phyloP scores from a whole-genome alignment of 2,113 vertebrate species.

The Corvus cornix region DNA sequence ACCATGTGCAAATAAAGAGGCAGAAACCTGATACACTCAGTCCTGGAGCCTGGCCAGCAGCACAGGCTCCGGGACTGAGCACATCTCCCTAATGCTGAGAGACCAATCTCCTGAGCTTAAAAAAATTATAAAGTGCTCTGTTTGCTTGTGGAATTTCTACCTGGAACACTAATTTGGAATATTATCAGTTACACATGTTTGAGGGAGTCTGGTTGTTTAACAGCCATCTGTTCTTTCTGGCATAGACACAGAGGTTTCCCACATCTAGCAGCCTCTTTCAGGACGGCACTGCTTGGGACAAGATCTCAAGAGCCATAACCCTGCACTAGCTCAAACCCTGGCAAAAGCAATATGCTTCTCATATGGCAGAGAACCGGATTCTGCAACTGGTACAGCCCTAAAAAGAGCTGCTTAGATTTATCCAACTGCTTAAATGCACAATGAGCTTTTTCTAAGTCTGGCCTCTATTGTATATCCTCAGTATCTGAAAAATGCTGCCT shows the following conservation, averaged over 20 bases:
- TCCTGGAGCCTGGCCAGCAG: neutral
- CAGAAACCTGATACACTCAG: neutral
- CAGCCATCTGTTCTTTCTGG: neutral
- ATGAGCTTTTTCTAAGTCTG: neutral
- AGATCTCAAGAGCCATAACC: neutral
- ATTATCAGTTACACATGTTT: neutral
- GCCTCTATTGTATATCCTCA: neutral
- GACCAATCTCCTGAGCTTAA: neutral
- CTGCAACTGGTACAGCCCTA: neutral
- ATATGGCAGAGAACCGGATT: accelerated
- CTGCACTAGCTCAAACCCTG: neutral
- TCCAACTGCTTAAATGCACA: neutral
- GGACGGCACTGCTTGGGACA: neutral
- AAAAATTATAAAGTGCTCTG: neutral
- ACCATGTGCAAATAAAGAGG: neutral
- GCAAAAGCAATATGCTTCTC: neutral
- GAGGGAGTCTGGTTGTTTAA: neutral
- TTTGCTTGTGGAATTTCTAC: neutral
- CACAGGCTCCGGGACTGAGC: neutral
- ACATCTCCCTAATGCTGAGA: neutral
- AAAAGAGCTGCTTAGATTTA: neutral
- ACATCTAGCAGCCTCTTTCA: neutral
- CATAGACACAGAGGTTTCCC: neutral
- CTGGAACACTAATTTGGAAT: neutral
- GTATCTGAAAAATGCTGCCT: neutral